Evolutionary conservation across 92 coral and sea anemone species (phyloP).

Genomic region (Porites lobata): DNA sequence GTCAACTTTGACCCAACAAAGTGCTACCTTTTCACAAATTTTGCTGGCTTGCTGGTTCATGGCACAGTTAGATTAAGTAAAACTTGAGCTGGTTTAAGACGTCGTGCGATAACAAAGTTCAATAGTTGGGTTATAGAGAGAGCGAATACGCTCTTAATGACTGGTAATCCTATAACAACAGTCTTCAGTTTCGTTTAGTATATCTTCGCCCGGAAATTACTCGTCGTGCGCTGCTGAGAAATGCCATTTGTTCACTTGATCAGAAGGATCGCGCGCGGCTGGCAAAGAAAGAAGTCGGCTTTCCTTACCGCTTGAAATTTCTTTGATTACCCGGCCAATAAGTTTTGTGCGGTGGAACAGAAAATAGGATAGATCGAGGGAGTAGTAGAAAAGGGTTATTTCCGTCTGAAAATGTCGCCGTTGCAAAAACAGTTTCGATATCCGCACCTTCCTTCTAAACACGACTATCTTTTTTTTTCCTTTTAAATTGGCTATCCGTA

Average conservation of each 20-base stretch:
- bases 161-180: constrained; percentile 21
- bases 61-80: not conserved
- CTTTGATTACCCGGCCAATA: not conserved
- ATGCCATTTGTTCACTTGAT: constrained; percentile 9
- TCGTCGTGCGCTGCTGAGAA: constrained; percentile 51
- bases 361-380: not conserved
- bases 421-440: constrained; percentile 1
- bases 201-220: constrained; percentile 74
- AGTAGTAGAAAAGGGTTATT: not conserved
- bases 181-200: constrained; percentile 59
- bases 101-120: constrained; percentile 4
- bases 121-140: constrained; percentile 9
- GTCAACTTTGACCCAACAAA: not conserved
- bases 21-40: not conserved
- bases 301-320: constrained; percentile 9
- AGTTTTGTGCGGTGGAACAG: not conserved
- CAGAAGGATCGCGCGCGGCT: not conserved
- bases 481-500: not conserved
- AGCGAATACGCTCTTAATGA: constrained; percentile 49
- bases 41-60: not conserved
- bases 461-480: not conserved
- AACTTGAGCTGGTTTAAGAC: not conserved
- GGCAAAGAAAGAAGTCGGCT: not conserved
- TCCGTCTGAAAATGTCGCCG: not conserved
- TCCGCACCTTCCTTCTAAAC: constrained; percentile 15